Base-by-base conservation (phyloP, 2,888 invertebrate species). In the Ornithoptera alexandrae region DNA sequence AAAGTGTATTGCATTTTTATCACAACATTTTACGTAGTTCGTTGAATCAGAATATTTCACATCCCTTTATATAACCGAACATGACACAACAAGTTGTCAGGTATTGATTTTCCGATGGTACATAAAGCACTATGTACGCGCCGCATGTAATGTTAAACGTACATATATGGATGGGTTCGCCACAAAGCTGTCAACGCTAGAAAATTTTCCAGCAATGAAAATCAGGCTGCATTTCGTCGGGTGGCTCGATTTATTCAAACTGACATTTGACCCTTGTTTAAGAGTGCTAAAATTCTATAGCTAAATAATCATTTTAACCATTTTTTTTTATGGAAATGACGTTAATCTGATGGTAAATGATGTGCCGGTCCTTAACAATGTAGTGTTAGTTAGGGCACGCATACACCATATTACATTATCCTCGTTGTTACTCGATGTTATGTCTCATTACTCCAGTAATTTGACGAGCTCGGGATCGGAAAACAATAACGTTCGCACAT, bases 91-190 rank as follows among this genome's bases (percentile, higher is more conserved):
- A 78, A 79, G 77, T 78, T 76, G 76, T 72, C 74, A 75, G 72
- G 78, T 80, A 83, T 82, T 79, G 83, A 83, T 82, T 83, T 82
- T 81, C 75, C 74, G 72, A 71, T 72, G 74, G 76, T 77, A 77
- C 73, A 78, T 78, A 78, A 71, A 63, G 71, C 72, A 69, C 72
- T 77, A 76, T 78, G 72, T 76, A 75, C 65, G 72, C 69, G 70
- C 22, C 68, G 66, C 67, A 68, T 73, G 73, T 72, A 75, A 74
- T 74, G 50, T 69, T 67, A 67, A 67, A 69, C 53, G 62, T 69
- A 73, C 53, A 58, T 69, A 73, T 63, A 67, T 70, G 56, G 63
- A 75, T 71, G 73, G 73, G 71, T 71, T 69, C 69, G 70, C 70
- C 70, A 70, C 70, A 73, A 68, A 71, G 71, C 72, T 75, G 77